Evolutionary conservation across 2,888 invertebrate species (phyloP).

Genomic region (Scaptomyza parva): DNA sequence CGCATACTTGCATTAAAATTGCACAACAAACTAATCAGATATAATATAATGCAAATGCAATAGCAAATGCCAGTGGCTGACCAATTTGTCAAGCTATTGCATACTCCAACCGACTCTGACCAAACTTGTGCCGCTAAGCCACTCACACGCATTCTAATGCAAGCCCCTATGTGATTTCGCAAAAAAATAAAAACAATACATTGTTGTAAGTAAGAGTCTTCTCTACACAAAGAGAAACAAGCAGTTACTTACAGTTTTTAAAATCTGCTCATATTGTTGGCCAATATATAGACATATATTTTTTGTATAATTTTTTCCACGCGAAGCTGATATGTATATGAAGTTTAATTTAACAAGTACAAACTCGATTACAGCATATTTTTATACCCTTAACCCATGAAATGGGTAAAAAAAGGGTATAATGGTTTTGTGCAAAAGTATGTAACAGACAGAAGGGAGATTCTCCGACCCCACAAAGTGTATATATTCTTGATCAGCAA

Average conservation of each 20-base stretch:
- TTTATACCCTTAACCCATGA: no score
- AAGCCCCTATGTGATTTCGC: conserved; percentile 51
- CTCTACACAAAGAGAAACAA: conserved; percentile 41
- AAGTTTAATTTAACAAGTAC: conserved; percentile 37
- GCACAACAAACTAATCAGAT: conserved; percentile 51
- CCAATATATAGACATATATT: conserved; percentile 33
- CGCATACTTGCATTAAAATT: conserved; percentile 45
- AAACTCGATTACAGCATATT: neutral
- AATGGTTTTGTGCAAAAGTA: no score
- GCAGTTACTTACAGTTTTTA: conserved; percentile 60
- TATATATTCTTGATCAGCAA: no score
- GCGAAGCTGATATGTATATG: conserved; percentile 58
- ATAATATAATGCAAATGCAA: conserved; percentile 36
- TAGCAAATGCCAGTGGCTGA: conserved; percentile 50
- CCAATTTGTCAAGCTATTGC: conserved; percentile 54
- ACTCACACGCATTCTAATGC: conserved; percentile 55
- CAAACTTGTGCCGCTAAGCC: conserved; percentile 28
- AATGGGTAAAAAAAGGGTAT: no score
- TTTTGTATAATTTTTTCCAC: conserved; percentile 56
- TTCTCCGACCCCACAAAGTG: no score
- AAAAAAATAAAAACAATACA: conserved; percentile 29
- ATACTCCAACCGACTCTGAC: conserved; percentile 52
- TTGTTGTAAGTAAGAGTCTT: conserved; percentile 60
- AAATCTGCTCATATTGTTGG: conserved; percentile 35
- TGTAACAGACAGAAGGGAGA: no score